Conservation (phyloP, 2,113 vertebrate genomes). For the Triplophysa dalaica region DNA sequence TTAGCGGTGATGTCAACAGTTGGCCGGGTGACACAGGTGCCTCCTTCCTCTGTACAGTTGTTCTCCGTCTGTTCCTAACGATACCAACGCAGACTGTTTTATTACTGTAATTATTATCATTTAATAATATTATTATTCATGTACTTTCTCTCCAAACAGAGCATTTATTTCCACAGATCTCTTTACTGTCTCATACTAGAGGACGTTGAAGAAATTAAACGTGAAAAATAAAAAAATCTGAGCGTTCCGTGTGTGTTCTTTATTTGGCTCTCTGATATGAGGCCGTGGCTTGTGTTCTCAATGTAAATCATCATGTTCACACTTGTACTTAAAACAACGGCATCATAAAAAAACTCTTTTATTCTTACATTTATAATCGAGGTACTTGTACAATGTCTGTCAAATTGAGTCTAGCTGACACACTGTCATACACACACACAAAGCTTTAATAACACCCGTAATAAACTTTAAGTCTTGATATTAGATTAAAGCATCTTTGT, state of each 20-base stretch:
- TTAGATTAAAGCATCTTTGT: too few species aligned
- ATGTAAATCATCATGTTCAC: neutral
- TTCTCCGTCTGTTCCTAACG: conserved; percentile 83
- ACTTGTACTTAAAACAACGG: neutral
- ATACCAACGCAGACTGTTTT: conserved; percentile 85
- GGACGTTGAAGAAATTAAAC: conserved; percentile 85
- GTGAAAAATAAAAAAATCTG: conserved; percentile 65
- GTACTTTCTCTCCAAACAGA: conserved; percentile 71
- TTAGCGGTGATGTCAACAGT: conserved; percentile 86
- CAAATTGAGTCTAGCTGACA: neutral
- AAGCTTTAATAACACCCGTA: too few species aligned
- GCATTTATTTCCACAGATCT: conserved; percentile 79
- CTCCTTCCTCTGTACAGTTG: conserved; percentile 88
- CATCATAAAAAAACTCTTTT: too few species aligned
- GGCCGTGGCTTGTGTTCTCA: neutral
- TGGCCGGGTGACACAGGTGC: conserved; percentile 86
- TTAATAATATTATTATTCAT: conserved; percentile 68
- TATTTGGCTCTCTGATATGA: neutral
- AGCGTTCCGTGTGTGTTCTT: neutral
- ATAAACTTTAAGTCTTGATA: too few species aligned
- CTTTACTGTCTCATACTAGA: conserved; percentile 91
- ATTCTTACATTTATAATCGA: too few species aligned
- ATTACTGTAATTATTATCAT: conserved; percentile 63
- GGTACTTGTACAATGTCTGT: too few species aligned
- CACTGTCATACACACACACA: too few species aligned